Conservation (phyloP, 2,888 invertebrate species). For the Allolobophora icterica region DNA sequence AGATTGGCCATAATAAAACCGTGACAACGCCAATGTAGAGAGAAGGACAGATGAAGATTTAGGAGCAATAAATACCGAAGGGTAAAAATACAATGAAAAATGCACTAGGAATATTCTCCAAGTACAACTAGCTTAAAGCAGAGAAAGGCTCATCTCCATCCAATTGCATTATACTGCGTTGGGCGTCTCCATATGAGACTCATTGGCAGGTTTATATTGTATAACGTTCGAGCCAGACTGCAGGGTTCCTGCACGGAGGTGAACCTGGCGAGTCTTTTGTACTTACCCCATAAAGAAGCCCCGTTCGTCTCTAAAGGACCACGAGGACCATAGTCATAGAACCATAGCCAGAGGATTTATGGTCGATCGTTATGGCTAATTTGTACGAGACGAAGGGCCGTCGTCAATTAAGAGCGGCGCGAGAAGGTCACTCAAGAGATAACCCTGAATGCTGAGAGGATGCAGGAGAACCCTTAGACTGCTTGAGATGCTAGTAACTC, state of each 20-base stretch:
- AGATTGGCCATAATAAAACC: slow-evolving; percentile 9
- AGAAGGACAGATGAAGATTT: neutral
- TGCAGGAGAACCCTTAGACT: neutral
- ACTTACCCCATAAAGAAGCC: neutral
- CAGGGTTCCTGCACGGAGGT: neutral
- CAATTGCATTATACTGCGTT: neutral
- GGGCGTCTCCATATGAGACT: neutral
- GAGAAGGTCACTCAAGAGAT: neutral
- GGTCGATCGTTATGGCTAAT: neutral
- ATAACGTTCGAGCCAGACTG: neutral
- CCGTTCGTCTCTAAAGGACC: neutral
- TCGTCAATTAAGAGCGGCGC: neutral
- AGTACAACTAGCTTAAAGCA: neutral
- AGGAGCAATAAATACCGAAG: neutral
- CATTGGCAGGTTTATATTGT: neutral
- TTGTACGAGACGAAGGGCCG: neutral
- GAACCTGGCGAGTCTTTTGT: neutral
- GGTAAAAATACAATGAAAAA: neutral
- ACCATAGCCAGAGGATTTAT: neutral
- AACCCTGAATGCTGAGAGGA: neutral
- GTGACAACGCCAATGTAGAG: neutral
- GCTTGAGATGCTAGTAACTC: too few species aligned
- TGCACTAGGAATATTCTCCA: neutral
- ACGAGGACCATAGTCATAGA: neutral
- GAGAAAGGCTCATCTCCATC: neutral